Evolutionary conservation across 64 coral and sea anemone species (phyloP), one percentile per base, ranked within the genome.

Genomic region (Porites lutea): DNA sequence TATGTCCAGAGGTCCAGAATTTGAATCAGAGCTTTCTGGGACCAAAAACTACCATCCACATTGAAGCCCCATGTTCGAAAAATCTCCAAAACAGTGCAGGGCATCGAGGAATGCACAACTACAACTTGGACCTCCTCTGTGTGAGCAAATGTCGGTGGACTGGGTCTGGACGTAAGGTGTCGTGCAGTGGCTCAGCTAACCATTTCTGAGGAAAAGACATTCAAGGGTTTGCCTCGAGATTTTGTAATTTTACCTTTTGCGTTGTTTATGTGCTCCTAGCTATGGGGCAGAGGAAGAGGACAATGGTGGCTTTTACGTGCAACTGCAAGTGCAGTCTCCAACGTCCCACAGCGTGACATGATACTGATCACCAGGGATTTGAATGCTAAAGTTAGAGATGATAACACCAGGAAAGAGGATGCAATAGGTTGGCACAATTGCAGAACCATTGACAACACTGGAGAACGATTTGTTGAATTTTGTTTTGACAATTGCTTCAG

Each of bases 121-220:
- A 64, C 16, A 64, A 64, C 16, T 8, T 64, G 12, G 61, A 79
- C 58, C 2, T 79, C 58, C 77, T 79, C 58, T 20, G 77, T 3
- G 21, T 79, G 16, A 13, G 61, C 61, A 4, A 64, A 15, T 64
- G 61, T 13, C 11, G 77, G 23, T 79, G 77, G 77, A 57, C 48
- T 58, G 77, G 77, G 22, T 79, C 77, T 7, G 77, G 77, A 79
- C 77, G 77, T 43, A 54, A 79, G 58, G 52, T n/a, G 58, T 55
- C 77, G 19, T 15, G 52, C 51, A 51, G 57, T 57, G 77, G 77
- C 49, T 79, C 49, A 61, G 44, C 2, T 54, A 79, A 55, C 27
- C 23, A 57, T 7, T 79, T 23, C 48, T 79, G 14, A 43, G 77
- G 77, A n/a, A 55, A 55, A 7, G 77, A 55, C 22, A 57, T 20